Percentiles rank a stretch among this genome's conserved stretches.
Conservation (phyloP, 2,113 vertebrate species). For the Ciconia boyciana region DNA sequence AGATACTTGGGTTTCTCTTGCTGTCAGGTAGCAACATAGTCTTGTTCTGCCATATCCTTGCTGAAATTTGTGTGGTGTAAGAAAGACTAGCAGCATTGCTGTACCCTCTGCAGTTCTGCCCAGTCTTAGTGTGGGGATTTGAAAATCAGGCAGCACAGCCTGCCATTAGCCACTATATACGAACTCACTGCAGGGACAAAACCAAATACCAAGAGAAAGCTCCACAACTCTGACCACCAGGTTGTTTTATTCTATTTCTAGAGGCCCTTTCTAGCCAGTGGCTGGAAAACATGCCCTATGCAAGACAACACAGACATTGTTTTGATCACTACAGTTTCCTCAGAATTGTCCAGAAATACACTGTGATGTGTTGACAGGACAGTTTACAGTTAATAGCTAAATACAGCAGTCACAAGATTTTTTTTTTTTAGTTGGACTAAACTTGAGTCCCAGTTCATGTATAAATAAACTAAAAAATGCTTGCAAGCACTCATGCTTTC, state of each 20-base stretch:
- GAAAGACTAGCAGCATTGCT: fast-evolving
- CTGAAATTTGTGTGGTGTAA: neutral
- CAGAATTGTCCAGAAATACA: too few species aligned
- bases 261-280: neutral
- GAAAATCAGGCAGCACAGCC: neutral
- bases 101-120: too few species aligned
- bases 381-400: neutral
- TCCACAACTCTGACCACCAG: fast-evolving
- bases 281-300: neutral
- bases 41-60: neutral
- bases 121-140: fast-evolving
- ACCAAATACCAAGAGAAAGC: neutral
- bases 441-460: neutral
- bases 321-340: neutral
- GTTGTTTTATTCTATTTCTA: neutral
- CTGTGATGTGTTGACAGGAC: neutral
- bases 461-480: neutral
- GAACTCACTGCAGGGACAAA: neutral
- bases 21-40: fast-evolving
- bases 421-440: neutral
- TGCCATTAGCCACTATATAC: fast-evolving
- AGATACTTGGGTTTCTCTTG: neutral
- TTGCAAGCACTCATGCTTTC: neutral
- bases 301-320: neutral
- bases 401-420: neutral